Evolutionary conservation across 2,888 invertebrate genomes (phyloP), one percentile per base, ranked within the genome.

Genomic region (Orthosia cruda): DNA sequence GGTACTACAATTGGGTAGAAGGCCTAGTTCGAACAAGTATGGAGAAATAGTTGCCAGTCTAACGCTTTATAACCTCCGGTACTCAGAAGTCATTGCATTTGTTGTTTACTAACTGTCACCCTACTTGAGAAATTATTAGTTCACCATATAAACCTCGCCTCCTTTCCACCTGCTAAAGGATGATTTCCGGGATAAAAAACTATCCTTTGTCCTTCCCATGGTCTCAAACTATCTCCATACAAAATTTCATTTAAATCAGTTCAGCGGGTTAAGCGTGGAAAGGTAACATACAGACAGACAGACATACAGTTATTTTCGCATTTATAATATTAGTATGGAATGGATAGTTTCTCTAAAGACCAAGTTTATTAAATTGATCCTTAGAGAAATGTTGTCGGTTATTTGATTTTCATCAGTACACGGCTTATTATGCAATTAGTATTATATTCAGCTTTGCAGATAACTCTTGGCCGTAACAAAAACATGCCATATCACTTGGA

Each of bases 1-100:
- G 20, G 55, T 18, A 32, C 18, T 40, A n/a, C 5, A 26, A 32
- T 23, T 7, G 26, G 16, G 4, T 74, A 81, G 81, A 68, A 81
- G 59, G 32, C 20, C 16, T 11, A 61, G n/a, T 49, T 23, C 3
- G 2, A 12, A 32, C 16, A 74, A 57, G 0, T 58, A 15, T 50
- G 23, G n/a, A 11, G 13, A 15, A 72, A 70, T 45, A 26, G 40
- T 72, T 58, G 9, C 13, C 49, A 23, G 15, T 40, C 2, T 13
- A 55, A 20, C 5, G 11, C 4, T 66, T 71, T 55, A 66, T 45
- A 12, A 18, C 26, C n/a, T 55, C n/a, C 2, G 16, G 45, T n/a
- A 15, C 7, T 4, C 15, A 11, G 13, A 66, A 16, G 15, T 15
- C 1, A 0, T 12, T 23, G 7, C 5, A 32, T 12, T 40, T 23